These are phyloP conservation scores for Drosophila putrida DNA, from an alignment of 2,888 invertebrate genomes.

Conservation along the genomic window DNA sequence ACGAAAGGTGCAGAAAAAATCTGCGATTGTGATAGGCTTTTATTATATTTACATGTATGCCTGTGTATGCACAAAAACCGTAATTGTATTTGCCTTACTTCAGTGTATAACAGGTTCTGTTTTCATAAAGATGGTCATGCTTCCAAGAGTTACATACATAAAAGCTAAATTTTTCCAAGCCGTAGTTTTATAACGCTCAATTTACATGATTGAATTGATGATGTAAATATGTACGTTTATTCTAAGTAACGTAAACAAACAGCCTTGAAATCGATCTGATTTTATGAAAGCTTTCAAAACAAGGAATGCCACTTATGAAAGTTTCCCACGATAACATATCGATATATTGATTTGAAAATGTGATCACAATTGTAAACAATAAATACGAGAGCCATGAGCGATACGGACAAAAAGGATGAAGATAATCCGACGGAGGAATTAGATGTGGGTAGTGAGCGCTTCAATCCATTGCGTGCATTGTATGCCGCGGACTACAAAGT, in stretches of 20 bases:
- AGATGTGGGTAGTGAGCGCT: conserved; percentile 87
- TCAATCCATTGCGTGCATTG: conserved; percentile 90
- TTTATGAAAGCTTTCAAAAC: not conserved
- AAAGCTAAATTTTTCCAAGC: too few relatives aligned
- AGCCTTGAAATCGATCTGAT: not conserved
- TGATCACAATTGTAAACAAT: not conserved
- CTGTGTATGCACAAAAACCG: not conserved
- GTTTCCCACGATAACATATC: not conserved
- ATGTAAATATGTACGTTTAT: too few relatives aligned
- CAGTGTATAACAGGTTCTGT: not conserved
- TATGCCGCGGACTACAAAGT: conserved; percentile 86
- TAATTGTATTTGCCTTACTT: too few relatives aligned
- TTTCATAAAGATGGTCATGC: not conserved
- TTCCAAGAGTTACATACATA: too few relatives aligned
- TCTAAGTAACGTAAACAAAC: not conserved
- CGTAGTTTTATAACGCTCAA: not conserved
- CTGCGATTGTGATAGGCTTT: conserved; percentile 6
- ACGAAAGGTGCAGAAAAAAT: not conserved
- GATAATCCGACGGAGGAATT: conserved; percentile 68
- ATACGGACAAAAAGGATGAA: conserved; percentile 1
- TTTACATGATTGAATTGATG: not conserved
- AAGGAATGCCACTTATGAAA: not conserved
- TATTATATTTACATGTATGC: not conserved
- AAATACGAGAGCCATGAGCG: conserved; percentile 20
- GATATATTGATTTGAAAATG: conserved; percentile 10